Evolutionary conservation across 2,888 invertebrate species (phyloP), one percentile per base, ranked within the genome.

Genomic region (Perithous albicinctus): DNA sequence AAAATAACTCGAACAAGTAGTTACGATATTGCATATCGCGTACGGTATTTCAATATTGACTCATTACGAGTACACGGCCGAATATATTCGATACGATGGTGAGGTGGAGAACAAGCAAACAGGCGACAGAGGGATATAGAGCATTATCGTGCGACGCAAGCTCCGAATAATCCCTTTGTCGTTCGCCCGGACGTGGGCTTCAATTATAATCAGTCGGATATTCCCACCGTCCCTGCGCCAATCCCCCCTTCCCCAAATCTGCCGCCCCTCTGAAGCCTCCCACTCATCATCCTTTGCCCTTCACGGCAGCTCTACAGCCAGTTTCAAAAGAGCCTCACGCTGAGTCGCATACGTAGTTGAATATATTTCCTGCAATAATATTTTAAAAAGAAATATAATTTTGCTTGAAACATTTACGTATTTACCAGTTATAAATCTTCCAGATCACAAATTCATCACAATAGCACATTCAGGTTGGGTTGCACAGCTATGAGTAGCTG

Each of bases 101-200:
- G 48, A 63, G 59, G 20, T 2, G 38, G 54, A 70, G 48, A 72
- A 64, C 41, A 75, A 75, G 54, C 32, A 67, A 59, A 59, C 59
- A 46, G 32, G 64, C 61, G 67, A 48, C 38, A 63, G 64, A 76
- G 84, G 80, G 76, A 79, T 78, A 74, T 78, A 67, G 75, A 78
- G 78, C 74, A 75, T 84, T 75, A 80, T 76, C 84, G 77, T 80
- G 82, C 80, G 82, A 77, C 74, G 56, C 72, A 61, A 82, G 84
- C 74, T 78, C 70, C 76, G 83, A 83, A 82, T 83, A 85, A 83
- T 83, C 80, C 84, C 80, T 84, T 81, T 83, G 84, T 83, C 78
- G 79, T 63, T 74, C 76, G 72, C 61, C 75, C 74, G 78, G 78
- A 81, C 80, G 79, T 43, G 64, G 69, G 63, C 74, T 81, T 72